phyloP scores from a whole-genome alignment of 1,140 invertebrate species.

The Apis mellifera region DNA sequence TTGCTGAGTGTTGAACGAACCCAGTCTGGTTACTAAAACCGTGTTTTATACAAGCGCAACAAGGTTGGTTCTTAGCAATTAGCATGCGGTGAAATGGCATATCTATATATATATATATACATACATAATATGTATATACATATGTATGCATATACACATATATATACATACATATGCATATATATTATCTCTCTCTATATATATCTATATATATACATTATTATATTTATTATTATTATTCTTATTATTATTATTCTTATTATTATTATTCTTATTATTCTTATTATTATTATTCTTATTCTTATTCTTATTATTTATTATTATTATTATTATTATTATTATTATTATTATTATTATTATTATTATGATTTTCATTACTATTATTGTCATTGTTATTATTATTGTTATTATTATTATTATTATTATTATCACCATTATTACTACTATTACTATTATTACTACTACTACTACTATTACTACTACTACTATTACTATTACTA shows the following conservation, averaged over 20 bases:
- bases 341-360: slow-evolving; percentile 64
- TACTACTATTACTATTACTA: too few relatives aligned
- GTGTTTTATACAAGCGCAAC: slow-evolving; percentile 81
- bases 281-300: slow-evolving; percentile 63
- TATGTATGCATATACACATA: slow-evolving; percentile 74
- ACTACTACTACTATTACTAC: too few relatives aligned
- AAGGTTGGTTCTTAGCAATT: slow-evolving; percentile 82
- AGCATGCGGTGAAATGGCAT: slow-evolving; percentile 82
- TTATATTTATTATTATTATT: slow-evolving; percentile 68
- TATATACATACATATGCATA: slow-evolving; percentile 63
- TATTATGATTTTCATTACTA: slow-evolving; percentile 62
- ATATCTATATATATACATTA: slow-evolving; percentile 64
- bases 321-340: slow-evolving; percentile 62
- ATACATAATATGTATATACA: slow-evolving; percentile 62
- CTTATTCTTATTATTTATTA: slow-evolving; percentile 64
- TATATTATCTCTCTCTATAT: slow-evolving; percentile 40
- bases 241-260: slow-evolving; percentile 43
- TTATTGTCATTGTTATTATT: slow-evolving; percentile 62
- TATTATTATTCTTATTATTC: slow-evolving; percentile 52
- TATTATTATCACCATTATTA: too few relatives aligned
- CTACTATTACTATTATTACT: too few relatives aligned
- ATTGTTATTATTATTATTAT: slow-evolving; percentile 58
- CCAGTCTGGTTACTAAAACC: slow-evolving; percentile 81
- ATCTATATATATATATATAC: slow-evolving; percentile 77
- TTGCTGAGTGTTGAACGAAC: slow-evolving; percentile 80